Conservation (phyloP, 2,888 invertebrate genomes). For the Amiota mariae region DNA sequence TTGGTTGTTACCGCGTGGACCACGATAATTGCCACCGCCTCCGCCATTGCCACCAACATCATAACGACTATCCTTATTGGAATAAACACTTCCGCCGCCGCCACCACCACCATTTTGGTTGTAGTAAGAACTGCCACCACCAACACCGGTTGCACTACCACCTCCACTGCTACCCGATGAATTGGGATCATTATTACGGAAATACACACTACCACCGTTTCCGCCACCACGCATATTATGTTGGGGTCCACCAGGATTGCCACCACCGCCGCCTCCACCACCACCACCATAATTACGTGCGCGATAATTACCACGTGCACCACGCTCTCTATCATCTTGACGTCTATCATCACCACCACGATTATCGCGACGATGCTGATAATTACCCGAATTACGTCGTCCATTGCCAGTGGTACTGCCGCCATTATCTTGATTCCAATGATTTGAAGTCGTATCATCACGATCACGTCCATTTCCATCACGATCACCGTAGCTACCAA, state of each 20-base stretch:
- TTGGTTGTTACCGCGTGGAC: conserved; percentile 64
- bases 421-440: conserved; percentile 57
- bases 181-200: conserved; percentile 69
- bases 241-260: conserved; percentile 52
- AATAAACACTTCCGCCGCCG: conserved; percentile 55
- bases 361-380: conserved; percentile 51
- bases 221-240: conserved; percentile 60
- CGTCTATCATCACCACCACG: conserved; percentile 46
- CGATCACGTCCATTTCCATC: conserved; percentile 45
- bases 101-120: conserved; percentile 57
- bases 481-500: conserved; percentile 30
- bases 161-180: conserved; percentile 36
- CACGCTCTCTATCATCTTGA: conserved; percentile 58
- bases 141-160: conserved; percentile 44
- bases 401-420: conserved; percentile 41
- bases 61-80: conserved; percentile 63
- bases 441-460: conserved; percentile 47
- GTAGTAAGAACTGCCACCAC: conserved; percentile 53
- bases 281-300: conserved; percentile 63
- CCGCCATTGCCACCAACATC: conserved; percentile 59
- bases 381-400: conserved; percentile 62
- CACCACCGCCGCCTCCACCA: conserved; percentile 58
- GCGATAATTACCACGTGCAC: conserved; percentile 59
- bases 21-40: conserved; percentile 62
- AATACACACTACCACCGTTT: conserved; percentile 65